A percentile compares a stretch with the other conserved stretches of the same genome.
These are phyloP conservation scores for Delia radicum DNA, from an alignment of 1,140 invertebrate genomes.

Conservation along the genomic window DNA sequence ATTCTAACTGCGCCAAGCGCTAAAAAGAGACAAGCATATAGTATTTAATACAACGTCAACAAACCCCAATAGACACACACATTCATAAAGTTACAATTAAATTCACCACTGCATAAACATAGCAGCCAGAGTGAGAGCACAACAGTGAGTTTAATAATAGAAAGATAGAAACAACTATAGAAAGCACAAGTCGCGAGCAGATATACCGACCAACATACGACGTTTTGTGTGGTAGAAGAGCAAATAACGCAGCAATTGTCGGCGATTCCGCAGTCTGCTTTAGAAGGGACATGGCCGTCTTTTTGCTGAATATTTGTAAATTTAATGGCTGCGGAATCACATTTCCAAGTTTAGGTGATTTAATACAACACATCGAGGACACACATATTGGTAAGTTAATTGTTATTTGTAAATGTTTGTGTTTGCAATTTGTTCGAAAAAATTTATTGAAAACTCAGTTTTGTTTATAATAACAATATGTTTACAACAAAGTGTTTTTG, in stretches of 20 bases:
- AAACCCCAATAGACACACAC: not conserved
- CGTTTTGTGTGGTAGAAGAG: conserved; percentile 16
- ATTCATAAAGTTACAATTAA: not conserved
- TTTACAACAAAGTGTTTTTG: not conserved
- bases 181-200: not conserved
- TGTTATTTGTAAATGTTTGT: not conserved
- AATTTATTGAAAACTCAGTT: too few species aligned
- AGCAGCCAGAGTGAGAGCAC: not conserved
- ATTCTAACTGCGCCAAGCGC: not conserved
- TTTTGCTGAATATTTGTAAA: conserved; percentile 84
- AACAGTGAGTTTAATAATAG: not conserved
- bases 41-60: not conserved
- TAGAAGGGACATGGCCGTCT: conserved; percentile 70
- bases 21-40: not conserved
- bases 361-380: conserved; percentile 84
- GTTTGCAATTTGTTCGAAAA: too few species aligned
- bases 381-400: conserved; percentile 75
- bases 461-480: too few species aligned
- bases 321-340: conserved; percentile 80
- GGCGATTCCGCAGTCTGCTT: conserved; percentile 38
- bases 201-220: conserved; percentile 13
- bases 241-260: conserved; percentile 20
- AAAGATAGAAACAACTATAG: not conserved
- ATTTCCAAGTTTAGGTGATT: conserved; percentile 74
- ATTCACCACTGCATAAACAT: not conserved